phyloP scores from a whole-genome alignment of 2,113 vertebrate species.

The Rhipidura dahli region DNA sequence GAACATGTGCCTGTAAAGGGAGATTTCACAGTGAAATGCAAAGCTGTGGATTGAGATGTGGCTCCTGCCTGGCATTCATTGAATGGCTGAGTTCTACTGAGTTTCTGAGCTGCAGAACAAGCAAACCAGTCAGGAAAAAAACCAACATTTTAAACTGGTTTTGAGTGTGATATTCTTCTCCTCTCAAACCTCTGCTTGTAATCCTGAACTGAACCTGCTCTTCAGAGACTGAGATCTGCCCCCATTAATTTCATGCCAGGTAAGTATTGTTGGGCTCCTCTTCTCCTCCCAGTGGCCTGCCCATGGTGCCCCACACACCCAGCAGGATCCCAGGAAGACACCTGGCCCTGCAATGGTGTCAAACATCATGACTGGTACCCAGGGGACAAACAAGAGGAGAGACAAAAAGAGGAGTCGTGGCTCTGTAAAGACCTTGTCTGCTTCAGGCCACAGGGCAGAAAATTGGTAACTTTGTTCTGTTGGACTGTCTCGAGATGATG shows the following conservation, averaged over 20 bases:
- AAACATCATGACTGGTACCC: not conserved
- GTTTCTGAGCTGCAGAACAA: not conserved
- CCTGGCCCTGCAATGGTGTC: not conserved
- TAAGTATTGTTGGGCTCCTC: not conserved
- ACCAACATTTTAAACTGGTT: not conserved
- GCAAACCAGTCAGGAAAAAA: not conserved
- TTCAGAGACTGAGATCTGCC: not conserved
- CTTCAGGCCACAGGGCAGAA: not conserved
- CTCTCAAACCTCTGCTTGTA: not conserved
- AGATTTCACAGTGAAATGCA: not conserved
- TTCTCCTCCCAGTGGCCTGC: not conserved
- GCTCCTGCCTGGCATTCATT: not conserved
- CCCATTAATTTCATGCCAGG: not conserved
- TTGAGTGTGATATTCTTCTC: not conserved
- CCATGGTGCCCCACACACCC: fast-evolving
- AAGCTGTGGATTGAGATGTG: not conserved
- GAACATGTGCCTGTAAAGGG: not conserved
- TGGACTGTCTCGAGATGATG: not conserved
- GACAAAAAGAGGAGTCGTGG: not conserved
- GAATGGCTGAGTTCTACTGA: not conserved
- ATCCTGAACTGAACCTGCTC: not conserved
- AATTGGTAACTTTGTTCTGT: not conserved
- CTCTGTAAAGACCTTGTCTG: not conserved
- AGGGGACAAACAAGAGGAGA: not conserved
- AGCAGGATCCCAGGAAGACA: not conserved